Percentiles rank a stretch among this genome's conserved stretches.
Evolutionary conservation across 2,113 vertebrate genomes (phyloP).

Genomic region (Corythoichthys intestinalis): DNA sequence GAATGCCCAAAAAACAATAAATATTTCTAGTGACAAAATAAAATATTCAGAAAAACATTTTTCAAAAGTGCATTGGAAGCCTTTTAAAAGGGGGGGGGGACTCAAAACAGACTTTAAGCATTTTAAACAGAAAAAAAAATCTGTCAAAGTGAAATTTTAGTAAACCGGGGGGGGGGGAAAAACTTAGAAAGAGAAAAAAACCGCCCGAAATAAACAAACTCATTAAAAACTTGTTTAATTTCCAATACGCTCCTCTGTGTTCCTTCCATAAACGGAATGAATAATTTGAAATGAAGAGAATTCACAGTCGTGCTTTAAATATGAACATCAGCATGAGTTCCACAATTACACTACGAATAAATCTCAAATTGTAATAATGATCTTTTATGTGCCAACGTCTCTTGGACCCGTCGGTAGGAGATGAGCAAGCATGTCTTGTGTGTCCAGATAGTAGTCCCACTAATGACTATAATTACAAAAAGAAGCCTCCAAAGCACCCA

Average conservation of each 20-base stretch:
- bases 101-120: no score
- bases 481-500: conserved; percentile 57
- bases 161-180: no score
- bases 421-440: conserved; percentile 21
- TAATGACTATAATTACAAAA: conserved; percentile 68
- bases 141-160: no score
- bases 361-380: background rate
- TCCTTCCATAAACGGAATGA: background rate
- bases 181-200: no score
- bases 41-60: no score
- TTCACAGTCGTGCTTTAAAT: background rate
- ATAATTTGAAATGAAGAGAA: background rate
- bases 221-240: no score
- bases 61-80: no score
- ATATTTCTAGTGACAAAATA: no score
- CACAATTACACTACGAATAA: background rate
- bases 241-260: background rate
- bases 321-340: background rate
- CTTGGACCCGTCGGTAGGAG: conserved; percentile 26
- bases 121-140: no score
- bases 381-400: conserved; percentile 16
- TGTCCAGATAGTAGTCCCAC: conserved; percentile 51
- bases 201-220: no score
- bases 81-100: no score
- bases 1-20: no score